Evolutionary conservation across 2,888 invertebrate species (phyloP), one percentile per base, ranked within the genome.

Genomic region (Psococerastis gibbosa): DNA sequence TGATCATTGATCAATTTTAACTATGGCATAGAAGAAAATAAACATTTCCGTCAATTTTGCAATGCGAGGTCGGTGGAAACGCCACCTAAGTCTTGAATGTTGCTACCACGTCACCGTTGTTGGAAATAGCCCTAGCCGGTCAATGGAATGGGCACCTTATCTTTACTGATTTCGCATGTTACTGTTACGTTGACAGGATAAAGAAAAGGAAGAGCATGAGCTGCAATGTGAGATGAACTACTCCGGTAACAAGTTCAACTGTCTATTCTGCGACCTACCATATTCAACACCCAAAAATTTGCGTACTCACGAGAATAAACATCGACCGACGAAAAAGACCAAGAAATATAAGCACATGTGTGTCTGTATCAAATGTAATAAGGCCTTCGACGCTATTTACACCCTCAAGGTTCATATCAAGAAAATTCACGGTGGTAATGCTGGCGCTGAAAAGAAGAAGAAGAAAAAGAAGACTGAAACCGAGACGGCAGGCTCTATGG

Each of bases 311-410:
- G 38, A 38, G 20, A 38, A 38, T 18, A 38, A 38, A 20, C 38
- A 38, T 18, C 15, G 38, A 20, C 38, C 38, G n/a, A 13, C 22
- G 5, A 38, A 38, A 17, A 38, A 38, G 11, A 38, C 38, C n/a
- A 38, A 38, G 18, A 38, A 38, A 11, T 38, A 38, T 38, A 38
- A 38, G 22, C 38, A 38, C 11, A 38, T 38, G 38, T 38, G 38
- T 20, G 38, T 38, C 13, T 38, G 38, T 20, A 38, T 38, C 6
- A 38, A 38, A 17, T 38, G 38, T 20, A 38, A 38, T 11, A 38
- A 38, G 20, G 38, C 38, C 11, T 38, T 38, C 20, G 38, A 38
- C 20, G 38, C 38, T 15, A 38, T 38, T 38, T 38, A 38, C 20
- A 38, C 38, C 6, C 20, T 38, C 5, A 38, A 38, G 22, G 38